These are phyloP conservation scores for Apistogramma diplotaenia DNA, from an alignment of 2,113 vertebrate species.

Conservation along the genomic window DNA sequence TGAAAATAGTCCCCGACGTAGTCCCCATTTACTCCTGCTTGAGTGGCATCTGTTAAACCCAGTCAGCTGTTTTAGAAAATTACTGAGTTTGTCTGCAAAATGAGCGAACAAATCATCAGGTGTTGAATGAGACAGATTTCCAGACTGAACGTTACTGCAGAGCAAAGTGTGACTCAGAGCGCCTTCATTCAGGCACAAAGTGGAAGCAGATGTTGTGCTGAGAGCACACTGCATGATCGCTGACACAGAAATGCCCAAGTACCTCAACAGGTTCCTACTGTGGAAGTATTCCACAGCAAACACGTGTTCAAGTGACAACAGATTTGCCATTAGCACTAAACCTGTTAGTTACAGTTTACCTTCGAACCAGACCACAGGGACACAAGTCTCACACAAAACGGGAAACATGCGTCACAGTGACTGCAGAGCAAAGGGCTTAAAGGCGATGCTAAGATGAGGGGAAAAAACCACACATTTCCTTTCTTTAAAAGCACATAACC, in stretches of 20 bases:
- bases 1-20: neutral
- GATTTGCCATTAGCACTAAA: neutral
- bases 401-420: accelerated
- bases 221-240: neutral
- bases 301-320: neutral
- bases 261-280: neutral
- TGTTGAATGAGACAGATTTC: neutral
- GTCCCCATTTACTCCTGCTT: neutral
- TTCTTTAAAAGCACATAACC: too few relatives aligned
- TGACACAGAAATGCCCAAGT: neutral
- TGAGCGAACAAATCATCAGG: neutral
- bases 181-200: neutral
- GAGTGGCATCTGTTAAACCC: neutral
- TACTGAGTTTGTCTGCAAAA: neutral
- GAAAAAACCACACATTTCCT: too few relatives aligned
- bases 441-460: too few relatives aligned
- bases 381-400: neutral
- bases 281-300: neutral
- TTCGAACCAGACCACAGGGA: neutral
- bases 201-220: neutral
- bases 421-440: accelerated
- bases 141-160: neutral
- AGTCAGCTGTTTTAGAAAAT: neutral
- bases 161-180: neutral
- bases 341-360: neutral